phyloP scores from a whole-genome alignment of 2,113 vertebrate species.

The Taxidea taxus region DNA sequence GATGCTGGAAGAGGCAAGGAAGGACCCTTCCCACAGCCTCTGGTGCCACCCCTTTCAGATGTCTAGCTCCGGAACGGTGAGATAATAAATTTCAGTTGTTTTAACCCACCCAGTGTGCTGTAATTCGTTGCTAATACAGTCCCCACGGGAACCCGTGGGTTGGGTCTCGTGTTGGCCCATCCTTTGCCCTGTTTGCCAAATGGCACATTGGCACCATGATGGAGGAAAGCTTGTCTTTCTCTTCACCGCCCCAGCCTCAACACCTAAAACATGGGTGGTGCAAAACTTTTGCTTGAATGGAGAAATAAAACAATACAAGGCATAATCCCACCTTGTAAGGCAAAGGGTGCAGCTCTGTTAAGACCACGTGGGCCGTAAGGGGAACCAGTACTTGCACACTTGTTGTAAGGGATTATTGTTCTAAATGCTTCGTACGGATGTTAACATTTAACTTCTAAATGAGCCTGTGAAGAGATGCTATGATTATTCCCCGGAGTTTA shows the following conservation, averaged over 20 bases:
- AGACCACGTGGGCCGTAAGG: neutral
- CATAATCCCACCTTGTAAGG: neutral
- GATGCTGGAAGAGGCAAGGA: neutral
- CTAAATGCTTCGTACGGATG: rapidly evolving
- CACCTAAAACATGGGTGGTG: rapidly evolving
- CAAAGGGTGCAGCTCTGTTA: neutral
- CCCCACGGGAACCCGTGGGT: rapidly evolving
- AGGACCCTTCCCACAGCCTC: neutral
- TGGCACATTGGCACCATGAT: rapidly evolving
- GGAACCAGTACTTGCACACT: neutral
- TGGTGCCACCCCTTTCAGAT: neutral
- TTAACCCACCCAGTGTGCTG: rapidly evolving
- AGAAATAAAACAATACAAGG: neutral
- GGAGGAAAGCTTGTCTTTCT: rapidly evolving
- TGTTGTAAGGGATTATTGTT: neutral
- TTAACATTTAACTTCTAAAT: neutral
- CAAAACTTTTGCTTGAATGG: neutral
- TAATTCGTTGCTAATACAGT: neutral
- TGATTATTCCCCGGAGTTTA: neutral
- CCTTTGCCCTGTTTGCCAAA: rapidly evolving
- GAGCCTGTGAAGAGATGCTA: neutral
- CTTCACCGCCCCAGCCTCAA: neutral
- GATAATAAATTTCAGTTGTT: no score
- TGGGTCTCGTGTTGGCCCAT: rapidly evolving
- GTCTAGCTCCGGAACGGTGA: neutral